A percentile compares a stretch with the other conserved stretches of the same genome.
Conservation (phyloP, 2,113 vertebrate species). For the Tachysurus fulvidraco region DNA sequence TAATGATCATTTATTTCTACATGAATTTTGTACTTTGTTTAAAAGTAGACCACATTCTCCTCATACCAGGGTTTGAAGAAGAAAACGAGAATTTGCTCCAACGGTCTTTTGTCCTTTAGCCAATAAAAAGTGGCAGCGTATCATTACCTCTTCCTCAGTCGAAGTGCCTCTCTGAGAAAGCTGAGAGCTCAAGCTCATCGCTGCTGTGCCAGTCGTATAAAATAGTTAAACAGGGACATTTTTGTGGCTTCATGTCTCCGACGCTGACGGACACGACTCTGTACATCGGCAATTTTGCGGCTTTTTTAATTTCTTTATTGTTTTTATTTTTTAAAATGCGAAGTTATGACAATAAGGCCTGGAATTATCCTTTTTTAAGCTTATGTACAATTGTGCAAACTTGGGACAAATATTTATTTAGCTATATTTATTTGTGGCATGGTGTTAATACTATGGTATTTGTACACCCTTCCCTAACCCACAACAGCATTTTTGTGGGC, state of each 20-base stretch:
- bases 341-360: not conserved
- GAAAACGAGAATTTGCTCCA: not conserved
- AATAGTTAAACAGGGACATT: slow-evolving; percentile 30
- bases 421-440: slow-evolving; percentile 51
- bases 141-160: slow-evolving; percentile 44
- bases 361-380: not conserved
- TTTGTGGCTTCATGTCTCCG: slow-evolving; percentile 38
- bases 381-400: slow-evolving; percentile 4
- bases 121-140: slow-evolving; percentile 30
- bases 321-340: not conserved
- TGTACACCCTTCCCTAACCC: slow-evolving; percentile 40
- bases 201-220: slow-evolving; percentile 7
- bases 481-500: slow-evolving; percentile 53
- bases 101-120: slow-evolving; percentile 15
- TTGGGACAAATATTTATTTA: slow-evolving; percentile 48
- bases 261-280: not conserved
- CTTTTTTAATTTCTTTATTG: not conserved
- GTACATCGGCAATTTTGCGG: not conserved
- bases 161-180: slow-evolving; percentile 22
- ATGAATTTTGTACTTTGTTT: not conserved
- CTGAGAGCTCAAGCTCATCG: slow-evolving; percentile 28
- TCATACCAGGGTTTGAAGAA: not conserved
- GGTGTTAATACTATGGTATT: slow-evolving; percentile 50
- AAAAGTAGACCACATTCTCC: not conserved
- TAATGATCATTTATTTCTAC: not conserved